Evolutionary conservation across 2,797 vertebrate genomes (phyloP), one percentile per base, ranked within the genome.

Genomic region (Ambastaia sidthimunki): DNA sequence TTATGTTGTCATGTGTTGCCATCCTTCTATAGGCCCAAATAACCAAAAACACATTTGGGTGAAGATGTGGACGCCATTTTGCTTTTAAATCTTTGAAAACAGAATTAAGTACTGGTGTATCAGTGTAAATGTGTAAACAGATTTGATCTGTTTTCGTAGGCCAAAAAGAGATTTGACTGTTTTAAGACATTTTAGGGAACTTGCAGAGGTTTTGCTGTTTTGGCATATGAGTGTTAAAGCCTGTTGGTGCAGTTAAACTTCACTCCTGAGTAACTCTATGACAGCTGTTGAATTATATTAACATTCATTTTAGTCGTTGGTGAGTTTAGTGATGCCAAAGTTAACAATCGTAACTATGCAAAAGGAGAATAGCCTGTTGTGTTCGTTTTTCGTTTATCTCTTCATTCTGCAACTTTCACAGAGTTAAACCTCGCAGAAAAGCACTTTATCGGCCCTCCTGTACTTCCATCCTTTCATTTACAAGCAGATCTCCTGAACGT

Each of bases 271-370:
- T 48, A 23, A 48, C 44, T 37, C 41, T 50, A 44, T 41, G 50
- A 21, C 63, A 28, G 54, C 41, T n/a, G 18, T 48, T 50, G 44
- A 52, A 41, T 28, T 52, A 41, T 66, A 48, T 55, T 28, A 65
- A 31, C 57, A 50, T 73, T 73, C 0, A 5, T 78, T 71, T 62
- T 63, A 78, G 68, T 48, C 23, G 50, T 70, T 70, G 10, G 41
- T 70, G 63, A 74, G 10, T 82, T 82, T 67, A 71, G 48, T 68
- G 74, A 87, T 63, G 84, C 84, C 86, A 85, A 87, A 87, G 84
- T 77, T 67, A 79, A 72, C 52, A 65, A 55, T 78, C 71, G n/a
- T 63, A 85, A 67, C 86, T 85, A 87, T 87, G 86, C 86, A 87
- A 84, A 25, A 85, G 74, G 67, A 82, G 65, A 66, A 60, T 48